phyloP scores from a whole-genome alignment of 2,797 vertebrate genomes.

The Chelmon rostratus region DNA sequence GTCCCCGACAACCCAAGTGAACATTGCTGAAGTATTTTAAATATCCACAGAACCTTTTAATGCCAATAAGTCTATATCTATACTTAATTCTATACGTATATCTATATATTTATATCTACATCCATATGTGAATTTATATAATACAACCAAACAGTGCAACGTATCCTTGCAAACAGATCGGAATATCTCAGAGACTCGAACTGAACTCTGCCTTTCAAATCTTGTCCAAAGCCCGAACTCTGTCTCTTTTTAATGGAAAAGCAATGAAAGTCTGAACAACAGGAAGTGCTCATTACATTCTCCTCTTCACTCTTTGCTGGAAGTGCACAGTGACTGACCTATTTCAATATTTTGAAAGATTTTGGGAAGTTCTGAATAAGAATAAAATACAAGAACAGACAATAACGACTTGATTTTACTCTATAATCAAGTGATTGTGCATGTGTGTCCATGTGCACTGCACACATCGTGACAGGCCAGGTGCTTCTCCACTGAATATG shows the following conservation, averaged over 20 bases:
- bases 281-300: conserved; percentile 22
- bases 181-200: background rate
- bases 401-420: conserved; percentile 54
- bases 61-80: too few relatives aligned
- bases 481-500: too few relatives aligned
- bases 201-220: background rate
- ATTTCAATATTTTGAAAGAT: conserved; percentile 1
- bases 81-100: too few relatives aligned
- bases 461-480: too few relatives aligned
- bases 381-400: conserved; percentile 5
- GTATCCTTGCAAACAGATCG: background rate
- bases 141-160: too few relatives aligned
- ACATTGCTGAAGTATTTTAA: conserved; percentile 2
- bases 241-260: conserved; percentile 19
- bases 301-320: background rate
- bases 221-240: background rate
- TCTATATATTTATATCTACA: too few relatives aligned
- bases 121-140: too few relatives aligned
- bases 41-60: background rate
- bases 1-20: background rate
- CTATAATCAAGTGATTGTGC: conserved; percentile 39
- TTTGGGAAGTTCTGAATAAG: background rate
- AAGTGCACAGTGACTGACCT: background rate
- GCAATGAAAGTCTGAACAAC: conserved; percentile 8
- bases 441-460: background rate